Percentiles rank a stretch among this genome's conserved stretches.
Conservation (phyloP, 2,113 vertebrate species). For the Rafetus swinhoei region DNA sequence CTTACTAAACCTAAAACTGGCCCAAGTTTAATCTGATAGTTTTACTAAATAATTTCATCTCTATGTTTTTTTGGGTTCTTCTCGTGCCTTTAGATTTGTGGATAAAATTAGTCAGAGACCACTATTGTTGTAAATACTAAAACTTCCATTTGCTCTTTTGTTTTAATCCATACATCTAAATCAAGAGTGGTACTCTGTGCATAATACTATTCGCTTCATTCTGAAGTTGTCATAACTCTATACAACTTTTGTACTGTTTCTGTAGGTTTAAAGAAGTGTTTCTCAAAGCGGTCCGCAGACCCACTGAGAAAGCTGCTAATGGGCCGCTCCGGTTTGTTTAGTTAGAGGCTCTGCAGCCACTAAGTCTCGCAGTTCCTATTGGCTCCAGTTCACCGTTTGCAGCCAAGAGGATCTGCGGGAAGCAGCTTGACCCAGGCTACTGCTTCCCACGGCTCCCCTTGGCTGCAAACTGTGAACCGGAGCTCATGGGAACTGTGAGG, state of each 20-base stretch:
- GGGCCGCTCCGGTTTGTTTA: no score
- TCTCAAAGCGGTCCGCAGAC: no score
- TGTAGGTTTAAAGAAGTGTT: background rate
- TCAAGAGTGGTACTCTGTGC: background rate
- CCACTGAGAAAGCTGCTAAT: no score
- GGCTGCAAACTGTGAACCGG: no score
- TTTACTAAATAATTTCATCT: background rate
- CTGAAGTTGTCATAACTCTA: background rate
- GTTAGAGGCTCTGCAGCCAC: no score
- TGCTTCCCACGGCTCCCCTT: no score
- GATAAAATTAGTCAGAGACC: background rate
- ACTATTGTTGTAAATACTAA: background rate
- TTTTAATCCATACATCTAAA: background rate
- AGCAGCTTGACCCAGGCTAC: no score
- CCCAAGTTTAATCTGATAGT: background rate
- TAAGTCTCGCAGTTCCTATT: no score
- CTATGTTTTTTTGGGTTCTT: background rate
- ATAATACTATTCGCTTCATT: background rate
- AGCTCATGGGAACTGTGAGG: no score
- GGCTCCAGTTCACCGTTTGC: no score
- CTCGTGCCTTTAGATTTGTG: background rate
- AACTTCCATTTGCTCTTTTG: background rate
- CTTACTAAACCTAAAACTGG: background rate
- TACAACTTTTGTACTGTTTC: background rate
- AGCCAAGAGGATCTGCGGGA: no score